A percentile compares a stretch with the other conserved stretches of the same genome.
These are phyloP conservation scores for Zelostemma sp. DNA, from an alignment of 1,140 invertebrate genomes.

Conservation along the genomic window DNA sequence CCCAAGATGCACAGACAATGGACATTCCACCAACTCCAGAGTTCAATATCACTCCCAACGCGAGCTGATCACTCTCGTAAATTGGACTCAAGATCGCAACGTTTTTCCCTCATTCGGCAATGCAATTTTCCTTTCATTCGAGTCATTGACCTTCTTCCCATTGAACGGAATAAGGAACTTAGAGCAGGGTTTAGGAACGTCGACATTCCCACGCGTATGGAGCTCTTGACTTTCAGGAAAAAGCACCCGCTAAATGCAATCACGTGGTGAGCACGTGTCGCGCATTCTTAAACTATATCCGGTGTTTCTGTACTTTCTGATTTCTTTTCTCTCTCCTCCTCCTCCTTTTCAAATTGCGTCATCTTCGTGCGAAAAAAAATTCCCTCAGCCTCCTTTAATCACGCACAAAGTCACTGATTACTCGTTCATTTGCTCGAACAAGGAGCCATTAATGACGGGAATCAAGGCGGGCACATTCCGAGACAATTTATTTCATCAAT, in stretches of 20 bases:
- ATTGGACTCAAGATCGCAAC: too few species aligned
- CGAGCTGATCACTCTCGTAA: too few species aligned
- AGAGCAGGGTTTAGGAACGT: neutral
- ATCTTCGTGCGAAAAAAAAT: neutral
- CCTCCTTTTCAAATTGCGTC: neutral
- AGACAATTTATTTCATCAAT: too few species aligned
- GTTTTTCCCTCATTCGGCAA: too few species aligned
- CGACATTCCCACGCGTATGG: constrained; percentile 8
- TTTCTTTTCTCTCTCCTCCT: neutral
- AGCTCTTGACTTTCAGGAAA: constrained; percentile 6
- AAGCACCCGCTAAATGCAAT: constrained; percentile 13
- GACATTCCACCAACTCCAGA: neutral
- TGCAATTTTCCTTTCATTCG: neutral
- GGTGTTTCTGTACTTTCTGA: constrained; percentile 2
- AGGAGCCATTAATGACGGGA: too few species aligned
- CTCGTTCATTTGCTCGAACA: neutral
- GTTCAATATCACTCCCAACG: too few species aligned
- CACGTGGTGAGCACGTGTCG: constrained; percentile 26
- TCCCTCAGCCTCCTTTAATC: neutral
- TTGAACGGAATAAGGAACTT: neutral
- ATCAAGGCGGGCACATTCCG: too few species aligned
- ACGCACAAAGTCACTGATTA: neutral
- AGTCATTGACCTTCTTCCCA: neutral
- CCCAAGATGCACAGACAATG: neutral
- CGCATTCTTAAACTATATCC: constrained; percentile 7